Evolutionary conservation across 1,140 invertebrate genomes (phyloP).

Genomic region (Pachyrhynchus sulphureomaculatus): DNA sequence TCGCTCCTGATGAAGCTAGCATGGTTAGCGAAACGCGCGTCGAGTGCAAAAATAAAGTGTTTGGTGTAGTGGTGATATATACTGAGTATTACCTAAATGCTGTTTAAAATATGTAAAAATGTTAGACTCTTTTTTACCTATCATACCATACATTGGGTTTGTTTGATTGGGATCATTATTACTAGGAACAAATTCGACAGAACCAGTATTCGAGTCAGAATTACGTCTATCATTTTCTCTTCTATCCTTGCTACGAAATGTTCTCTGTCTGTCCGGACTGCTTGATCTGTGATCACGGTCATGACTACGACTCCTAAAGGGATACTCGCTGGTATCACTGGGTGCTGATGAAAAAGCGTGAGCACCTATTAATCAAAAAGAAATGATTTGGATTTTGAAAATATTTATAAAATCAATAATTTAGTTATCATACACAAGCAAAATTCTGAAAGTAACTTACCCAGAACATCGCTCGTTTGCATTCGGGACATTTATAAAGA

Average conservation of each 20-base stretch:
- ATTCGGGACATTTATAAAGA: too few relatives aligned
- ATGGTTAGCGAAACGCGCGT: too few relatives aligned
- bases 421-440: too few relatives aligned
- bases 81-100: background rate
- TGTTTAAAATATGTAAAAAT: background rate
- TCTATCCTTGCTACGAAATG: conserved; percentile 44
- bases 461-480: too few relatives aligned
- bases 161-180: conserved; percentile 41
- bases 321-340: background rate
- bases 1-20: too few relatives aligned
- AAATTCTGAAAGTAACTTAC: too few relatives aligned
- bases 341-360: background rate
- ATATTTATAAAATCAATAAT: too few relatives aligned
- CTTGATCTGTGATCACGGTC: background rate
- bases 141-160: conserved; percentile 52
- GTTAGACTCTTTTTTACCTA: conserved; percentile 37
- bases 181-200: conserved; percentile 39
- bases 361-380: background rate
- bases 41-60: background rate
- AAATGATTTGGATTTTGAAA: too few relatives aligned
- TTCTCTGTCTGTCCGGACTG: conserved; percentile 9
- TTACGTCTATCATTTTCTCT: conserved; percentile 50
- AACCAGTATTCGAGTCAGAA: conserved; percentile 47
- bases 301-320: background rate
- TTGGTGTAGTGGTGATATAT: too few relatives aligned